phyloP scores from a whole-genome alignment of 1,140 invertebrate genomes.

The Chironomus tepperi region DNA sequence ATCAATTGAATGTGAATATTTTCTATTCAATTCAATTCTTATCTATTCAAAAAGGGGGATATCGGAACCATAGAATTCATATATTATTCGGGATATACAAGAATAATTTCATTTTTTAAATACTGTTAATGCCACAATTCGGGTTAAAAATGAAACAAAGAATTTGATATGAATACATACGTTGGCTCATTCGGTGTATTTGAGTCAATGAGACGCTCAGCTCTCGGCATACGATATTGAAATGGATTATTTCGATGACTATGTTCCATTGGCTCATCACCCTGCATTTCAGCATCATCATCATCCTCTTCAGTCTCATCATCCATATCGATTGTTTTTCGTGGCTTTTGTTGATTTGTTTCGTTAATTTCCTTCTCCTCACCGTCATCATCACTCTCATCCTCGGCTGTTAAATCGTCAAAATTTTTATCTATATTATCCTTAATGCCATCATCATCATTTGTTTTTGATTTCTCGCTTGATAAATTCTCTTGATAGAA shows the following conservation, averaged over 20 bases:
- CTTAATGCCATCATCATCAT: constrained; percentile 14
- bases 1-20: too few relatives aligned
- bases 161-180: constrained; percentile 2
- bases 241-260: background rate
- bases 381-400: constrained; percentile 28
- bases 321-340: constrained; percentile 27
- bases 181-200: background rate
- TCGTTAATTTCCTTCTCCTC: constrained; percentile 25
- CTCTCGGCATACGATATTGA: background rate
- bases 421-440: constrained; percentile 27
- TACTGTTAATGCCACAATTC: too few relatives aligned
- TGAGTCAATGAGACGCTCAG: background rate
- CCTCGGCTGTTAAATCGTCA: constrained; percentile 26
- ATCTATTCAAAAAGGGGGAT: too few relatives aligned
- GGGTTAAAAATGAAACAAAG: background rate
- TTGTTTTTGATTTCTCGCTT: background rate
- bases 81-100: too few relatives aligned
- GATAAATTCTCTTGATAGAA: background rate
- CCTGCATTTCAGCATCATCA: constrained; percentile 27
- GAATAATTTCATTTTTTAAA: too few relatives aligned
- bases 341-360: background rate
- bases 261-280: constrained; percentile 31
- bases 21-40: too few relatives aligned
- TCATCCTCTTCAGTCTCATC: constrained; percentile 32
- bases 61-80: too few relatives aligned